Conservation (phyloP, 2,113 vertebrate genomes). For the Martes martes region DNA sequence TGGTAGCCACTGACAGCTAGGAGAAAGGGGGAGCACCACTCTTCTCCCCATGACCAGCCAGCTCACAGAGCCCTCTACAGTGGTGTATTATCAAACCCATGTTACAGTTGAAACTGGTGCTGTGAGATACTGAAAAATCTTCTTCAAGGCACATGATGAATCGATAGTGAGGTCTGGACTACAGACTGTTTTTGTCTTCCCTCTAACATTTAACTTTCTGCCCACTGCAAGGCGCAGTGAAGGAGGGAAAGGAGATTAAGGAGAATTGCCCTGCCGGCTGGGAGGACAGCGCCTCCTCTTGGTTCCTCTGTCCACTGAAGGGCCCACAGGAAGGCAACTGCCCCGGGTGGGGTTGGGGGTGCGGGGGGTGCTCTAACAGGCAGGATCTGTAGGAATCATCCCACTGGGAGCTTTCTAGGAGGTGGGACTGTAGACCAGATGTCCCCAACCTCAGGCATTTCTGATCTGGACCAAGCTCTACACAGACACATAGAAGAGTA, state of each 20-base stretch:
- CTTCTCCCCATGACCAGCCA: not conserved
- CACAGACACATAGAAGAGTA: not conserved
- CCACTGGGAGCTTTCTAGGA: not conserved
- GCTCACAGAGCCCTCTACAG: not conserved
- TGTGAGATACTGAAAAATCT: not conserved
- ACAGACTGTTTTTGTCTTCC: not conserved
- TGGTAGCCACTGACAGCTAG: not conserved
- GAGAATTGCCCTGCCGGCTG: not conserved
- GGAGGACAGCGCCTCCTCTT: not conserved
- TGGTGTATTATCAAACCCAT: not conserved
- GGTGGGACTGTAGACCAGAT: not conserved
- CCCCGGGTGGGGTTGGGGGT: no score
- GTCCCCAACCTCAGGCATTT: not conserved
- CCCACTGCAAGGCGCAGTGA: not conserved
- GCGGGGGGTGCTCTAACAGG: not conserved
- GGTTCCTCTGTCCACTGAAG: not conserved
- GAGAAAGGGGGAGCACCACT: not conserved
- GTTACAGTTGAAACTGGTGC: not conserved
- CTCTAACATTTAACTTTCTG: not conserved
- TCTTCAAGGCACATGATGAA: not conserved
- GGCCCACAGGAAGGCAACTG: not conserved
- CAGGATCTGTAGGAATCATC: not conserved
- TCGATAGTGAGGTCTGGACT: not conserved
- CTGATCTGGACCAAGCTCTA: not conserved
- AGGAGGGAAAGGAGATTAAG: not conserved